phyloP scores from a whole-genome alignment of 1,140 invertebrate species.

The Myzus persicae region DNA sequence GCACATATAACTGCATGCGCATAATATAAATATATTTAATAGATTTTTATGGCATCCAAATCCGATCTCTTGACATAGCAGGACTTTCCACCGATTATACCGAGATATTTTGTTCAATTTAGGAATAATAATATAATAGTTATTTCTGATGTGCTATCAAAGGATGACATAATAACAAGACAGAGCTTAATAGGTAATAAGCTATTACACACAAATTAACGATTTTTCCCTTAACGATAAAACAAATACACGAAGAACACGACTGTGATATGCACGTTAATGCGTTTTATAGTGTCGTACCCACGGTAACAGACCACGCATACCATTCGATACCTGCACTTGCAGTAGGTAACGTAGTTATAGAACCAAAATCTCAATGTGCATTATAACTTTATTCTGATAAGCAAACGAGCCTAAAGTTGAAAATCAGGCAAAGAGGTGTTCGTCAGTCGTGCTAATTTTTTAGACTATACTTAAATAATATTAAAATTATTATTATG shows the following conservation, averaged over 20 bases:
- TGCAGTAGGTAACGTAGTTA: neutral
- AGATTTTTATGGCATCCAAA: neutral
- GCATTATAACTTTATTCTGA: neutral
- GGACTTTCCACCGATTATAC: neutral
- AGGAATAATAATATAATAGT: neutral
- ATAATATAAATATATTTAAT: neutral
- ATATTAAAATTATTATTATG: no score
- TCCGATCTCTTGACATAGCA: neutral
- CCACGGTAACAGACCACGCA: conserved; percentile 20
- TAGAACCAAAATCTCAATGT: neutral
- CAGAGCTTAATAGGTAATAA: neutral
- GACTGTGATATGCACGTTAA: neutral
- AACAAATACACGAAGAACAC: conserved; percentile 30
- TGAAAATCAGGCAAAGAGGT: neutral
- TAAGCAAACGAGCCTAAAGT: neutral
- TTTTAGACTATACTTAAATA: no score
- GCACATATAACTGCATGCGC: neutral
- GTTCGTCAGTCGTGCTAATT: no score
- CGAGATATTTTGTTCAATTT: neutral
- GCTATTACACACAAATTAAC: neutral
- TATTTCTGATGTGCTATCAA: neutral
- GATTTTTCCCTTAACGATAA: conserved; percentile 33
- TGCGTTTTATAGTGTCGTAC: neutral
- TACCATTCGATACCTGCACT: neutral
- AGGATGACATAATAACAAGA: neutral